Evolutionary conservation across 2,113 vertebrate genomes (phyloP), one percentile per base, ranked within the genome.

Genomic region (Bucco capensis): DNA sequence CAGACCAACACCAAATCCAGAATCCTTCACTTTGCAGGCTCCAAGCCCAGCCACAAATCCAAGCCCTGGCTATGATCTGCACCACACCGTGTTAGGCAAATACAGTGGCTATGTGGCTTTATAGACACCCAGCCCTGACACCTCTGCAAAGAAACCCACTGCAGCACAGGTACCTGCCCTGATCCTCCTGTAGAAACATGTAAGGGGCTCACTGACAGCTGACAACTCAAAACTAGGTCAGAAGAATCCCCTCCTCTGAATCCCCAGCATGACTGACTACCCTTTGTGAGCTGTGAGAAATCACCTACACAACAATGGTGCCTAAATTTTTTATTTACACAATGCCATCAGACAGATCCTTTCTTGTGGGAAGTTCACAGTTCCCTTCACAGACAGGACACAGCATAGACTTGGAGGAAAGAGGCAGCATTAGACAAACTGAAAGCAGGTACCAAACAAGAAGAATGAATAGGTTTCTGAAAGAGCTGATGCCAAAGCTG

Each of bases 1-100:
- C 40, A 64, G 25, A 94, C 13, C 22, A 51, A 72, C 78, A 81
- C 75, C 89, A 96, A 92, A 86, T 70, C 30, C 46, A 40, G 69
- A 88, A 64, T 91, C 37, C 42, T 57, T 47, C 1, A 1, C 28
- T 86, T 90, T 94, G 14, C 46, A 86, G 86, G 80, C 86, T 91
- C 33, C 12, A 58, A 93, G 83, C 92, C 77, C 58, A 89, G 81
- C 49, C 72, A 89, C 77, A 92, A 83, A 95, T 75, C 61, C 0
- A 0, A 86, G 69, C 12, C 40, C 42, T 88, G 80, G 64, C 78
- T 93, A 50, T 35, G 71, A 35, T 89, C 31, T 76, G 50, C 38
- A 33, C 46, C 10, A 2, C 42, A 24, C 17, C 44, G 25, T 3
- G 1, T 42, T 79, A 73, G 46, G 57, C 44, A 95, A 94, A 72